Evolutionary conservation across 2,888 invertebrate genomes (phyloP), one percentile per base, ranked within the genome.

Genomic region (Orthonevra nobilis): DNA sequence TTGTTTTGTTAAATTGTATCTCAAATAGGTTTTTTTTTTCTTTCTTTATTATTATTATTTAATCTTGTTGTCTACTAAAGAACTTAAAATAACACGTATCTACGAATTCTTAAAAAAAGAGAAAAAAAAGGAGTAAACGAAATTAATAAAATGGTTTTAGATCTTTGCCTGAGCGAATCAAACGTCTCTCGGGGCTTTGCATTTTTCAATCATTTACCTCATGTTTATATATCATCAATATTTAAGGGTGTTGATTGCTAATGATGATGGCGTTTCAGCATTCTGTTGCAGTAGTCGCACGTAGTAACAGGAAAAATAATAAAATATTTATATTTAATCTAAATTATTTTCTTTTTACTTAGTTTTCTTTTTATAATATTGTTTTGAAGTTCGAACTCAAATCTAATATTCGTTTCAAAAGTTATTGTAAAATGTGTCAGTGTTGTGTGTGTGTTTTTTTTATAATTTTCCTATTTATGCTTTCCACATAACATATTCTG

Each of bases 31-130:
- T 66, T 54, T 32, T 73, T 23, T 63, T 61, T 46, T 66, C 9
- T 46, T 48, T 14, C 2, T 32, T 12, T 50, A 19, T 32, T 34
- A 6, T 26, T 52, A 60, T 70, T 77, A 70, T 77, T 70, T 70
- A 58, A 77, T 77, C 60, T 77, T 70, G 72, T 64, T 72, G 70
- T 70, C 77, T 77, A 77, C 77, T 77, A 32, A 75, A 64, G 72
- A 77, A 77, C 77, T 77, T 77, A 77, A 77, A 77, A 77, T 72
- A 72, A 77, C 72, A 77, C 72, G 77, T 77, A 77, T 72, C 77
- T 77, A 70, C 38, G 77, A 77, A 77, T 77, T 77, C 77, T 72
- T 77, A 77, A 77, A 77, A 70, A 64, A 73, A 26, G 63, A 61
- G 34, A 32, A 34, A 52, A 50, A 23, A 61, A 66, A 56, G 7